Percentiles rank a stretch among this genome's conserved stretches.
Conservation (phyloP, 2,113 vertebrate genomes). For the Pollimyrus isidori region DNA sequence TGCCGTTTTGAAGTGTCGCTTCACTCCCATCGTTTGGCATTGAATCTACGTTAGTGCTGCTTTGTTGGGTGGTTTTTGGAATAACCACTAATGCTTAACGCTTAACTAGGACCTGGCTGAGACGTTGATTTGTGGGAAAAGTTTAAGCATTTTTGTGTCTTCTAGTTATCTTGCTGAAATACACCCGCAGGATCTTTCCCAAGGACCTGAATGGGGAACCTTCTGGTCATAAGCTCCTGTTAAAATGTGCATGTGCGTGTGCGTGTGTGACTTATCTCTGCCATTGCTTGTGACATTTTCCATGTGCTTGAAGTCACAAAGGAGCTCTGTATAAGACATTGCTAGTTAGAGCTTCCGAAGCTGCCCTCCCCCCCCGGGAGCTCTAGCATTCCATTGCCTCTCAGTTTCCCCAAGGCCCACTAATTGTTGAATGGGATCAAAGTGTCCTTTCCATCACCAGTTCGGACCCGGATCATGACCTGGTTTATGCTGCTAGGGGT, state of each 20-base stretch:
- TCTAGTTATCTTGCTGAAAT: background rate
- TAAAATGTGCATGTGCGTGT: background rate
- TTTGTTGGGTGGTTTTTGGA: background rate
- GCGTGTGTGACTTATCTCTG: background rate
- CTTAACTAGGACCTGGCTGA: background rate
- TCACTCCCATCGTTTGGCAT: background rate
- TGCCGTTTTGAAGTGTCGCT: background rate
- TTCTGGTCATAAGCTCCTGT: background rate
- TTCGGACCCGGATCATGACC: background rate
- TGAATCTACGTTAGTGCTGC: background rate
- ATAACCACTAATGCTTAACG: background rate
- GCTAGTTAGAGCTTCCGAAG: background rate
- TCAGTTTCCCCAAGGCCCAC: conserved; percentile 2
- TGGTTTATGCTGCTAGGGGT: background rate
- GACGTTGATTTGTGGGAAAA: background rate
- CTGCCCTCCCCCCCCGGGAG: background rate
- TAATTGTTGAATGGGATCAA: background rate
- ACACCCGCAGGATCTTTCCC: background rate
- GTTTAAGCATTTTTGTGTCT: background rate
- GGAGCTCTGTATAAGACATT: background rate
- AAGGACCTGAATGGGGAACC: background rate
- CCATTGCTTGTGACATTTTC: background rate
- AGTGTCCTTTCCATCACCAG: background rate
- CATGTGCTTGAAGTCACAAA: background rate
- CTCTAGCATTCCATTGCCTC: background rate